These are phyloP conservation scores for Tenthredo livida DNA, from an alignment of 2,888 invertebrate genomes.

Conservation along the genomic window DNA sequence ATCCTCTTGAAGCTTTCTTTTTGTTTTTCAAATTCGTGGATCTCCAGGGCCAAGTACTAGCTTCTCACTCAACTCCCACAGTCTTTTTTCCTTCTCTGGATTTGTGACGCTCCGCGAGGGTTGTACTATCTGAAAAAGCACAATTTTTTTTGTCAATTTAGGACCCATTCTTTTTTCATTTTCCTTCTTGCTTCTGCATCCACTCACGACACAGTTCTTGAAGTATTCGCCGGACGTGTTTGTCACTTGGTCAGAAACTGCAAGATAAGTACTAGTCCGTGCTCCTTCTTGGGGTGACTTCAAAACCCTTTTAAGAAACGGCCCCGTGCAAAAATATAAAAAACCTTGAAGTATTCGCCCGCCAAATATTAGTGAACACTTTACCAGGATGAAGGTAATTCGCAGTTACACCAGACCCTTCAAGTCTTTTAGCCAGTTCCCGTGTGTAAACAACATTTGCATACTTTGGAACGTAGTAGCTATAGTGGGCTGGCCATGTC, in stretches of 20 bases:
- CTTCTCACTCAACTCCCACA: slow-evolving; percentile 92
- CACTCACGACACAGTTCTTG: slow-evolving; percentile 84
- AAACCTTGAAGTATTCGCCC: slow-evolving; percentile 85
- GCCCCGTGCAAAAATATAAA: slow-evolving; percentile 84
- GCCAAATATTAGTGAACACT: slow-evolving; percentile 92
- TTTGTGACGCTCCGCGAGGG: slow-evolving; percentile 84
- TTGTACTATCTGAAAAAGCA: slow-evolving; percentile 79
- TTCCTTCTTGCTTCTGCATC: neutral
- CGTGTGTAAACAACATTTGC: slow-evolving; percentile 90
- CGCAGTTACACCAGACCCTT: slow-evolving; percentile 89
- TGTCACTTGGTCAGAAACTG: slow-evolving; percentile 86
- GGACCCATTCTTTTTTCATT: neutral
- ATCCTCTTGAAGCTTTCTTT: neutral
- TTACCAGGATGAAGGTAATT: slow-evolving; percentile 94
- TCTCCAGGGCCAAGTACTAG: slow-evolving; percentile 85
- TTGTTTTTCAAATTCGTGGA: slow-evolving; percentile 84
- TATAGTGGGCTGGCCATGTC: slow-evolving; percentile 81
- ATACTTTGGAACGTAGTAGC: slow-evolving; percentile 92
- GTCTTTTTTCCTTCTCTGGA: slow-evolving; percentile 86
- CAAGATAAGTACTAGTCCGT: slow-evolving; percentile 89
- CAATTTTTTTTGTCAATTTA: neutral
- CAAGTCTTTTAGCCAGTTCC: slow-evolving; percentile 88
- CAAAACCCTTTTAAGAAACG: slow-evolving; percentile 86
- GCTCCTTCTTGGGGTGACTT: slow-evolving; percentile 89
- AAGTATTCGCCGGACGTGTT: slow-evolving; percentile 90